A percentile compares a stretch with the other conserved stretches of the same genome.
Conservation (phyloP, 2,113 vertebrate genomes). For the Triplophysa siluroides region DNA sequence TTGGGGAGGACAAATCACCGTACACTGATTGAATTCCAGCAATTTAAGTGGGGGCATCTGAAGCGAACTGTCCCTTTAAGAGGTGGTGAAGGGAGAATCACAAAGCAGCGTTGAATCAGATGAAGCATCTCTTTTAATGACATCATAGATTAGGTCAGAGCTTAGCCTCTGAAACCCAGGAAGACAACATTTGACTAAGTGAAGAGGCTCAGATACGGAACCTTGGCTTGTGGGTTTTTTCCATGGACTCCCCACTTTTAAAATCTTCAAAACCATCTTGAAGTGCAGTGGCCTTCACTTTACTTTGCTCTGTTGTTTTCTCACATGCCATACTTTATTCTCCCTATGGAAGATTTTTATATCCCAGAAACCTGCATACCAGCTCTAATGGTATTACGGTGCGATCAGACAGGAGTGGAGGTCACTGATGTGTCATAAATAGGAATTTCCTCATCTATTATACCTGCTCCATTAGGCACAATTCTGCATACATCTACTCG, state of each 20-base stretch:
- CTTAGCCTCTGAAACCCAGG: slow-evolving; percentile 24
- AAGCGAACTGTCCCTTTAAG: slow-evolving; percentile 66
- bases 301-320: background rate
- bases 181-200: no score
- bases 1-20: background rate
- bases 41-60: slow-evolving; percentile 50
- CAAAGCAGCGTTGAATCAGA: slow-evolving; percentile 60
- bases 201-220: slow-evolving; percentile 7
- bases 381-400: slow-evolving; percentile 46
- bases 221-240: background rate
- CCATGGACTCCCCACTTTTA: slow-evolving; percentile 7
- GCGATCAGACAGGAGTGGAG: slow-evolving; percentile 26
- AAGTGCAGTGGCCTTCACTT: background rate
- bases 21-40: background rate
- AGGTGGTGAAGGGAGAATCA: slow-evolving; percentile 58
- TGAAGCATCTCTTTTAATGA: slow-evolving; percentile 71
- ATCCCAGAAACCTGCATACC: slow-evolving; percentile 37
- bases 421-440: slow-evolving; percentile 47
- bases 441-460: slow-evolving; percentile 48
- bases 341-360: background rate
- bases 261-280: slow-evolving; percentile 1
- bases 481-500: slow-evolving; percentile 42
- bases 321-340: background rate
- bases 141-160: slow-evolving; percentile 62
- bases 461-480: slow-evolving; percentile 44